Percentiles rank a stretch among this genome's conserved stretches.
Evolutionary conservation across 2,113 vertebrate genomes (phyloP).

Genomic region (Rhinolophus ferrumequinum): DNA sequence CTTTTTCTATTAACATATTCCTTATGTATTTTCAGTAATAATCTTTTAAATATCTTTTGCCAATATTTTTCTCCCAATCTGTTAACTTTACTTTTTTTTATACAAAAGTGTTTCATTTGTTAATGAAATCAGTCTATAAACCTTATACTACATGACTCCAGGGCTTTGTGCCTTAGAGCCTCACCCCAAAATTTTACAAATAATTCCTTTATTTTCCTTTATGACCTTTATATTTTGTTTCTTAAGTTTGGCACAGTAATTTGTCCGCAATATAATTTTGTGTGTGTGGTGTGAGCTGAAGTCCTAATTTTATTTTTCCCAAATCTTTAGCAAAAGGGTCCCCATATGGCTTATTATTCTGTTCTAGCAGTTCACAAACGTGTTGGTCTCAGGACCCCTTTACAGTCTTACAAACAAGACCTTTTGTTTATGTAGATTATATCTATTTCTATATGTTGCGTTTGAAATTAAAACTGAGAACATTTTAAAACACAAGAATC

Average conservation of each 20-base stretch:
- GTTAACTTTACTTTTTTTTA: neutral
- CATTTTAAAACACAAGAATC: neutral
- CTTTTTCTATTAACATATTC: neutral
- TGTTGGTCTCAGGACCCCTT: neutral
- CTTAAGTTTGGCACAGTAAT: neutral
- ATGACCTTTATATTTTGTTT: neutral
- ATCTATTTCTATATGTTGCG: neutral
- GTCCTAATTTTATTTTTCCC: neutral
- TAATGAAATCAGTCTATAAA: neutral
- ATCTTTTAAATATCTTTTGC: neutral
- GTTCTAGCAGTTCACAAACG: neutral
- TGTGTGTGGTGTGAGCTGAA: neutral
- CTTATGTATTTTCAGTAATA: neutral
- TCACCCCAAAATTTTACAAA: neutral
- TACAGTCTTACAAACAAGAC: neutral
- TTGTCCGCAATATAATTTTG: neutral
- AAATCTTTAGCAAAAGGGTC: neutral
- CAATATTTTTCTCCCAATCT: neutral
- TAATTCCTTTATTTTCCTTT: neutral
- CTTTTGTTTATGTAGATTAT: neutral
- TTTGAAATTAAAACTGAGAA: neutral
- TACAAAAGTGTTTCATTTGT: neutral
- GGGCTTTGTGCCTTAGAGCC: neutral
- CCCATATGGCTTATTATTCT: neutral
- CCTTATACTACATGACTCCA: neutral